These are phyloP conservation scores for Nannospalax galili DNA, from an alignment of 2,113 vertebrate species.

Conservation along the genomic window DNA sequence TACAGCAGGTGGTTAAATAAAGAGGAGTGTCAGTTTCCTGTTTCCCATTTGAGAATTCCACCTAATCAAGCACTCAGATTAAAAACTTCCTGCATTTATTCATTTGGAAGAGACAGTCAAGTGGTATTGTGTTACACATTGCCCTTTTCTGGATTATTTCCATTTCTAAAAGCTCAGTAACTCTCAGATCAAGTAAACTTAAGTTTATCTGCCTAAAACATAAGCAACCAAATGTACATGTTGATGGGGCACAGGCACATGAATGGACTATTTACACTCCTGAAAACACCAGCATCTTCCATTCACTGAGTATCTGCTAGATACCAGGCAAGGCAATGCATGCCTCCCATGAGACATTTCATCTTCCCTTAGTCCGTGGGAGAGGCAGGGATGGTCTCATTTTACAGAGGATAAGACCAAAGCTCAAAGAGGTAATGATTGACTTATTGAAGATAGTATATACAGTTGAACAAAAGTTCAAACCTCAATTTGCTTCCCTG, in stretches of 20 bases:
- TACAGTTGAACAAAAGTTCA: not conserved
- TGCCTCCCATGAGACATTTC: not conserved
- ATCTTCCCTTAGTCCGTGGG: not conserved
- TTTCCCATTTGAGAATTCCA: not conserved
- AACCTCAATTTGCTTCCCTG: not conserved
- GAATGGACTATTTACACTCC: not conserved
- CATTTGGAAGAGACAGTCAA: not conserved
- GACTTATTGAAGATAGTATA: not conserved
- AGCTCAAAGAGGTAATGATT: not conserved
- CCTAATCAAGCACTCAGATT: not conserved
- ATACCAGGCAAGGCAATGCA: not conserved
- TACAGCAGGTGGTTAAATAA: conserved; percentile 54
- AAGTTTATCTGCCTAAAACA: conserved; percentile 25
- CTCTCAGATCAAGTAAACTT: not conserved
- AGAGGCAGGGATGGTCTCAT: not conserved
- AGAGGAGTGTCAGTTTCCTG: not conserved
- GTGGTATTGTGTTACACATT: not conserved
- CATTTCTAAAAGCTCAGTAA: conserved; percentile 14
- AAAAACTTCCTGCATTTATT: conserved; percentile 3
- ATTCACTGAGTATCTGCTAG: not conserved
- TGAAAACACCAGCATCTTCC: not conserved
- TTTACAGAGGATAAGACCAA: not conserved
- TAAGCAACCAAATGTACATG: not conserved
- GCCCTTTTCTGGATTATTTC: not conserved
- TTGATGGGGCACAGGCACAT: not conserved